Evolutionary conservation across 2,888 invertebrate species (phyloP), one percentile per base, ranked within the genome.

Genomic region (Ernsta delagoae): DNA sequence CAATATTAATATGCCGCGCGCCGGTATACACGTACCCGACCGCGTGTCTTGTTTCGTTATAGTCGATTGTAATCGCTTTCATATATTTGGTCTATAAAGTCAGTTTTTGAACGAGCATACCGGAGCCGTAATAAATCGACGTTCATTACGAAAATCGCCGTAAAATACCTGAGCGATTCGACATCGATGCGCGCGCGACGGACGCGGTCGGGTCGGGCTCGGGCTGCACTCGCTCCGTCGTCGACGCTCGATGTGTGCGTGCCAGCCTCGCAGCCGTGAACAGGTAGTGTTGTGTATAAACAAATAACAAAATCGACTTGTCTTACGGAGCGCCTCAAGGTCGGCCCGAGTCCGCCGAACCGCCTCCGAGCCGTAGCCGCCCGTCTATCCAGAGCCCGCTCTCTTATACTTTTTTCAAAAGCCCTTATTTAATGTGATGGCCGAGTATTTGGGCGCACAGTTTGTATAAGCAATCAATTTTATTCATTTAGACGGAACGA

Each of bases 391-490:
- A n/a, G 79, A 78, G 77, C 78, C 80, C 79, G 81, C 77, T 72
- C 79, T 88, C 84, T 86, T 87, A 78, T 82, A 79, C 80, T 84
- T 87, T 87, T 79, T 88, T 85, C 84, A 82, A 88, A 89, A 87
- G 86, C 88, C 85, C 88, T 92, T 92, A 92, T 92, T 92, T 91
- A 92, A 91, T 89, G 88, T 90, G 90, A 89, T 90, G 89, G 87
- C 80, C 82, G 90, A 90, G 90, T 91, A 92, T 92, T 92, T 92
- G 92, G 90, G 92, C 88, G 89, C 90, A 88, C 91, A 88, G 92
- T 92, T 92, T 92, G 92, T 92, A 91, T 92, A 92, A 91, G 92
- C 92, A 92, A 93, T 93, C 93, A 93, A 93, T 92, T 93, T 93
- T 90, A 92, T 92, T 92, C 91, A 92, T 93, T 92, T 91, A 91